Base-by-base conservation (phyloP, 2,113 vertebrate genomes). In the Antechinus flavipes region DNA sequence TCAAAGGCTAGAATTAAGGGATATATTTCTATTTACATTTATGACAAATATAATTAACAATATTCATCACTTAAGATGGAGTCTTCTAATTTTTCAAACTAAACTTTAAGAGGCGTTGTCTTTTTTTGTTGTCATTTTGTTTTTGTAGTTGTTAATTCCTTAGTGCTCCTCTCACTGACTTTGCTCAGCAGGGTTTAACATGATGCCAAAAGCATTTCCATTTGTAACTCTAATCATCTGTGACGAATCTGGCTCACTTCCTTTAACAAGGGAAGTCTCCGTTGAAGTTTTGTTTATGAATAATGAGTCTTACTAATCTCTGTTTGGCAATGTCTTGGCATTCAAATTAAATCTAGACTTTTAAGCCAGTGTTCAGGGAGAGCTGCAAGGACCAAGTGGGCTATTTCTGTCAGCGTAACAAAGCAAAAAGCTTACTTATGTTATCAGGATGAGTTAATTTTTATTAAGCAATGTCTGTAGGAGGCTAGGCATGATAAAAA, bases 151-250 rank as follows among this genome's bases (percentile, higher is more conserved):
- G 68, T 84, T 84, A 84, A 84, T 84, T 84, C 68, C 6, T 84
- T 42, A 42, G 68, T 84, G 68, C 68, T 84, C 68, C 68, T 84
- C 68, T 84, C n/a, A 84, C 68, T 84, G 68, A 84, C 68, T 84
- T 84, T 84, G 68, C 68, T 84, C 68, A 84, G 68, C 68, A 84
- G 68, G 68, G 68, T 84, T 84, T 42, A 84, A 84, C 68, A 42
- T 84, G 68, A 84, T 84, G 68, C 68, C 68, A 42, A 84, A 84
- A 84, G 68, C 68, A 84, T 84, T 84, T 84, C 68, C 68, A 84
- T 84, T 84, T 84, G 68, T 84, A 84, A 84, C 68, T 84, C 68
- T 84, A 84, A 84, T 84, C 68, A 84, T 84, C 68, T 84, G 68
- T 84, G 68, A 84, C 68, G n/a, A 84, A 84, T 84, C 68, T 84